Percentiles rank a stretch among this genome's conserved stretches.
Conservation (phyloP, 2,797 vertebrate genomes). For the Petrocephalus sullivani region DNA sequence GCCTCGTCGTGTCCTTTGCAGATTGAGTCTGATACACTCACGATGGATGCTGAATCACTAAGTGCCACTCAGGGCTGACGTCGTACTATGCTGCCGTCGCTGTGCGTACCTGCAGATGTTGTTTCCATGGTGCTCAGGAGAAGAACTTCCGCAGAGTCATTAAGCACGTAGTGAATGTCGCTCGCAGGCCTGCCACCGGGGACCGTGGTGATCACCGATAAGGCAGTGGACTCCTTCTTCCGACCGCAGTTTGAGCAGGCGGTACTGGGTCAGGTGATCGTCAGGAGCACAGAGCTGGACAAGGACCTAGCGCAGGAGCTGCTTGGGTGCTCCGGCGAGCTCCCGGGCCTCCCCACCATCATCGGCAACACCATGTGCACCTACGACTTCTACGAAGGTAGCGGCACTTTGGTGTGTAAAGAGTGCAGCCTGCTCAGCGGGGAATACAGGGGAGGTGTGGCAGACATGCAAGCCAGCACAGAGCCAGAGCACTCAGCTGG, state of each 20-base stretch:
- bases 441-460: background rate
- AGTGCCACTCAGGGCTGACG: background rate
- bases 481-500: background rate
- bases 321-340: conserved; percentile 66
- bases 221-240: conserved; percentile 74
- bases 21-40: background rate
- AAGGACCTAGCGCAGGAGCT: conserved; percentile 65
- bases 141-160: background rate
- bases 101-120: background rate
- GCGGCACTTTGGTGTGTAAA: background rate
- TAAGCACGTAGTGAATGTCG: background rate
- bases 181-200: conserved; percentile 66
- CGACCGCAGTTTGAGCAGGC: conserved; percentile 71
- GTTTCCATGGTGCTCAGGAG: background rate
- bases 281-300: conserved; percentile 74
- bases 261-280: conserved; percentile 74
- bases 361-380: conserved; percentile 79
- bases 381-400: conserved; percentile 84
- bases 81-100: background rate
- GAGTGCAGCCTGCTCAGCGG: background rate
- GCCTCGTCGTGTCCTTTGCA: background rate
- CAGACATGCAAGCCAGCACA: background rate
- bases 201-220: conserved; percentile 75
- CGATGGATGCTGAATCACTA: background rate
- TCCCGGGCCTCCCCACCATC: conserved; percentile 59